Conservation (phyloP, 2,113 vertebrate genomes). For the Misgurnus mizolepis region DNA sequence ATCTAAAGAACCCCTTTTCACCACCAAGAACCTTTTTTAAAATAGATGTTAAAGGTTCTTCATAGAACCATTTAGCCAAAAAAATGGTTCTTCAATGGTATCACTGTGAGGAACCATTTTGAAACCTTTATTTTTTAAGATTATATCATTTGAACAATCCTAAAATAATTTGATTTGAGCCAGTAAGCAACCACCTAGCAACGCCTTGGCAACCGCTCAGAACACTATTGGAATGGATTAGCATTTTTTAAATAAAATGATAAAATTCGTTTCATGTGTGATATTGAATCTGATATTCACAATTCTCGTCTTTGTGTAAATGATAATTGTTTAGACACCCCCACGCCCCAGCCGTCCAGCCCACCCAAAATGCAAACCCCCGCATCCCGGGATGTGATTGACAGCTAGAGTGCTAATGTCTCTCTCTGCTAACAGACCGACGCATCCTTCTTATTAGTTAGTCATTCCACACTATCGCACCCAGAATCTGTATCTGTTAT, state of each 20-base stretch:
- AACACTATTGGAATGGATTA: background rate
- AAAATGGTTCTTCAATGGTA: no score
- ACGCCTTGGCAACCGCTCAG: background rate
- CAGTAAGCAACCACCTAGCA: background rate
- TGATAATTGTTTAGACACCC: slow-evolving; percentile 44
- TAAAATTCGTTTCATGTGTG: background rate
- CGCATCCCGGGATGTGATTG: slow-evolving; percentile 73
- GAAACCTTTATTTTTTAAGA: no score
- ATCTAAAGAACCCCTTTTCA: no score
- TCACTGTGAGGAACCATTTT: no score
- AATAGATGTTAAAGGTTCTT: no score
- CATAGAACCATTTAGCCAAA: no score
- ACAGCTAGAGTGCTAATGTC: slow-evolving; percentile 79
- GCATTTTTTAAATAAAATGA: background rate
- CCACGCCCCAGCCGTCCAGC: slow-evolving; percentile 7
- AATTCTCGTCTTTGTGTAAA: slow-evolving; percentile 50
- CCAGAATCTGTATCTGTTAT: slow-evolving; percentile 82
- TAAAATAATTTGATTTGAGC: no score
- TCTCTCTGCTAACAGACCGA: slow-evolving; percentile 79
- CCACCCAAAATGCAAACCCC: slow-evolving; percentile 27
- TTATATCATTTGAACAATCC: no score
- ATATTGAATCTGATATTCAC: slow-evolving; percentile 25
- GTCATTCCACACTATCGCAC: slow-evolving; percentile 81
- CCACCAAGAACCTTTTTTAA: no score
- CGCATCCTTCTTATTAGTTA: slow-evolving; percentile 82